Percentiles rank a stretch among this genome's conserved stretches.
Conservation (phyloP, 2,888 invertebrate species). For the Mesorhabditis sp. region DNA sequence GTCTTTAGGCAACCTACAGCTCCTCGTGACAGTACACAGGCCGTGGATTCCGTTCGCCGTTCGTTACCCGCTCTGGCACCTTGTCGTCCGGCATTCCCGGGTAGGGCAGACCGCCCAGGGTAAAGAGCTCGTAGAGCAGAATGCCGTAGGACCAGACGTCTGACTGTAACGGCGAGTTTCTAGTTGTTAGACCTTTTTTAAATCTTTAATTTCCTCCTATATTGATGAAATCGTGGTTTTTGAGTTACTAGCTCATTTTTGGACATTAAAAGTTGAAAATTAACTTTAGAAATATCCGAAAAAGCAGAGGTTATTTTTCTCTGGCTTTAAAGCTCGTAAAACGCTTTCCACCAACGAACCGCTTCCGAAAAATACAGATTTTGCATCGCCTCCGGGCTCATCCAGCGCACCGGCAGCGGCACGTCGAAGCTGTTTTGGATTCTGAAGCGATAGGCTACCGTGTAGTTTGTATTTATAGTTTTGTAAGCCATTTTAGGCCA, state of each 20-base stretch:
- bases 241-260: no score
- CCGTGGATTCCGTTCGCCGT: constrained; percentile 82
- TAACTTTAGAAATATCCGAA: no score
- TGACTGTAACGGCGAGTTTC: constrained; percentile 15
- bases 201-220: no score
- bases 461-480: no score
- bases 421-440: constrained; percentile 66
- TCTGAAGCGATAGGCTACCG: background rate
- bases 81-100: constrained; percentile 58
- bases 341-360: no score
- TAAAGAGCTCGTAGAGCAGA: constrained; percentile 66
- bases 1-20: constrained; percentile 65
- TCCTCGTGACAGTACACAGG: constrained; percentile 78
- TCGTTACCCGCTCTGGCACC: constrained; percentile 64
- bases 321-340: no score
- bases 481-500: no score
- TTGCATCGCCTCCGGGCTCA: constrained; percentile 94
- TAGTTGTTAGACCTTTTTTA: no score
- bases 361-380: constrained; percentile 72
- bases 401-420: constrained; percentile 92
- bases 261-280: no score
- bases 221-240: no score
- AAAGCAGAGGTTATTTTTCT: no score
- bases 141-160: constrained; percentile 64
- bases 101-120: constrained; percentile 69